A percentile compares a stretch with the other conserved stretches of the same genome.
Conservation (phyloP, 2,888 invertebrate genomes). For the Phaedon cochleariae region DNA sequence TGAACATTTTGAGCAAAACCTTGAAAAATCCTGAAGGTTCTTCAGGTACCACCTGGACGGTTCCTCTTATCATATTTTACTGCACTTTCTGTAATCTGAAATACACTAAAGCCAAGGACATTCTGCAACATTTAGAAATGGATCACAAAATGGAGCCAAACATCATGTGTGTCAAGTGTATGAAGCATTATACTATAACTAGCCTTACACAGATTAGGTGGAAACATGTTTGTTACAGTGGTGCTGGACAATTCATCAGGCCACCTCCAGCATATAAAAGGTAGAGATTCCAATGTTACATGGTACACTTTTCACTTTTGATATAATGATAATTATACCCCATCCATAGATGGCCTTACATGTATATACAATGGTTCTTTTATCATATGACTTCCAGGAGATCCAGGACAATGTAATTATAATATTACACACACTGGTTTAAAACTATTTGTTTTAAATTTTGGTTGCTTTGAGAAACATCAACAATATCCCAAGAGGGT, state of each 20-base stretch:
- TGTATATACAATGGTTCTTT: too few relatives aligned
- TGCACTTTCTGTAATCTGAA: slow-evolving; percentile 39
- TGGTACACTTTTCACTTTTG: too few relatives aligned
- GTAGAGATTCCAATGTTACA: too few relatives aligned
- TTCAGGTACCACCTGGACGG: neutral
- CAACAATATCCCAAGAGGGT: too few relatives aligned
- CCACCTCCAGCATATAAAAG: neutral
- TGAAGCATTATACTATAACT: slow-evolving; percentile 29
- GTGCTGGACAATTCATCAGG: neutral
- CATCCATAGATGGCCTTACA: too few relatives aligned
- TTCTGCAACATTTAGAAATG: slow-evolving; percentile 40
- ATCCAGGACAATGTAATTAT: too few relatives aligned
- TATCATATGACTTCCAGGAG: too few relatives aligned
- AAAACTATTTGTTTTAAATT: too few relatives aligned
- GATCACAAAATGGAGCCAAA: slow-evolving; percentile 47
- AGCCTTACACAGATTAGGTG: slow-evolving; percentile 39
- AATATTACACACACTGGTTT: too few relatives aligned
- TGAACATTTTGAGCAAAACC: slow-evolving; percentile 29
- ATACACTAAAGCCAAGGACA: slow-evolving; percentile 18
- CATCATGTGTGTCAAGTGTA: slow-evolving; percentile 44
- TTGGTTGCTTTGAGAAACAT: too few relatives aligned
- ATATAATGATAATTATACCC: too few relatives aligned
- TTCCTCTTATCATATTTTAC: slow-evolving; percentile 28
- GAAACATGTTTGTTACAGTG: slow-evolving; percentile 36
- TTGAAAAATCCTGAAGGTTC: neutral